A percentile compares a stretch with the other conserved stretches of the same genome.
These are phyloP conservation scores for Erythrolamprus reginae DNA, from an alignment of 2,113 vertebrate species.

Conservation along the genomic window DNA sequence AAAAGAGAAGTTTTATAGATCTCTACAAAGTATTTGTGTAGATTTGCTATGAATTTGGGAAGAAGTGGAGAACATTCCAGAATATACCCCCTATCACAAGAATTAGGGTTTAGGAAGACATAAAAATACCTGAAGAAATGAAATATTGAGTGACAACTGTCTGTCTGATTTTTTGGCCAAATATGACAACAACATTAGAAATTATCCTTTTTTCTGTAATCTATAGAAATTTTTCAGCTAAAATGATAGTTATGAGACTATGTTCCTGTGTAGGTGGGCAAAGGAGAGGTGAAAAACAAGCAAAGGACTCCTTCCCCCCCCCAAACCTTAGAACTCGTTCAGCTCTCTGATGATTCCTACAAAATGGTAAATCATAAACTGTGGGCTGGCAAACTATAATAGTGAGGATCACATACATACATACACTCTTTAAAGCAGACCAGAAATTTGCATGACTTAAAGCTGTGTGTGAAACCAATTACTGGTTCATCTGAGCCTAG, in stretches of 20 bases:
- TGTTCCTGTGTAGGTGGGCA: neutral
- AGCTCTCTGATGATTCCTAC: neutral
- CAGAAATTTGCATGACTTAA: too few relatives aligned
- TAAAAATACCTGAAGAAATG: neutral
- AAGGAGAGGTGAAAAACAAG: neutral
- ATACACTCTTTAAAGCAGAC: too few relatives aligned
- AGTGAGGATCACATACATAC: neutral
- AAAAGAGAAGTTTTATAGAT: neutral
- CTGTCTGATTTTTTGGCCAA: neutral
- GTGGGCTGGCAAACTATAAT: neutral
- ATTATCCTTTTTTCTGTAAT: neutral
- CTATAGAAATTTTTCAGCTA: neutral
- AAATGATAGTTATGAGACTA: neutral
- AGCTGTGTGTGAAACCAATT: too few relatives aligned
- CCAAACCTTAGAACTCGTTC: neutral
- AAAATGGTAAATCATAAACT: neutral
- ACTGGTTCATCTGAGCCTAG: too few relatives aligned
- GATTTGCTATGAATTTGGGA: neutral
- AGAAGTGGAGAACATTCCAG: neutral
- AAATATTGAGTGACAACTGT: neutral
- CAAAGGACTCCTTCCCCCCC: too few relatives aligned
- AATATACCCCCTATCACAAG: neutral
- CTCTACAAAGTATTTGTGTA: neutral
- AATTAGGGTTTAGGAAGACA: neutral
- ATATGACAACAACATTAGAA: neutral